Evolutionary conservation across 1,140 invertebrate species (phyloP).

Genomic region (Aphelinus atriplicis): DNA sequence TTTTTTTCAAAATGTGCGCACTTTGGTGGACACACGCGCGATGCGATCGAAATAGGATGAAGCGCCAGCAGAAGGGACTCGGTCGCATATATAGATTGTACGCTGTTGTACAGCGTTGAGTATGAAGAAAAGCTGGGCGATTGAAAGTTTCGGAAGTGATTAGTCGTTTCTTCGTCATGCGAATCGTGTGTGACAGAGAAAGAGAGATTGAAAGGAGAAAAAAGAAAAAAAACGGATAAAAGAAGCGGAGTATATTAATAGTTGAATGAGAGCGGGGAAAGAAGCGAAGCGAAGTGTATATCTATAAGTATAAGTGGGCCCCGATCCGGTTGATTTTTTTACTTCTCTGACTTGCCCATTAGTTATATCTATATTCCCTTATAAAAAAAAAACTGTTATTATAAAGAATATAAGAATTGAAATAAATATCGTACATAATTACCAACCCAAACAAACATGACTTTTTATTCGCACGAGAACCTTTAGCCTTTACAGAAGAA

Average conservation of each 20-base stretch:
- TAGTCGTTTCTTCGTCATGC: slow-evolving; percentile 52
- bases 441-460: slow-evolving; percentile 34
- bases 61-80: slow-evolving; percentile 26
- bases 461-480: not conserved
- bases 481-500: no score
- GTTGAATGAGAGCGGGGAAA: slow-evolving; percentile 10
- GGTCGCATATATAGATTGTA: slow-evolving; percentile 42
- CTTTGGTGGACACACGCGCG: no score
- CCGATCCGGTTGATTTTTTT: slow-evolving; percentile 52
- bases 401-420: slow-evolving; percentile 41
- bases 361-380: slow-evolving; percentile 49
- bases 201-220: slow-evolving; percentile 26
- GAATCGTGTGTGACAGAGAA: slow-evolving; percentile 17
- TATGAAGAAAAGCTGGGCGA: slow-evolving; percentile 41
- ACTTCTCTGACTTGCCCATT: slow-evolving; percentile 54
- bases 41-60: slow-evolving; percentile 5
- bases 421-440: slow-evolving; percentile 42
- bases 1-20: no score
- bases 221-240: slow-evolving; percentile 39
- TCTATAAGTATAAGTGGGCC: slow-evolving; percentile 45
- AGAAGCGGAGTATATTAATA: slow-evolving; percentile 7
- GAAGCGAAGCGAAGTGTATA: slow-evolving; percentile 39
- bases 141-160: slow-evolving; percentile 44
- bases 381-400: slow-evolving; percentile 42
- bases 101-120: slow-evolving; percentile 40